Evolutionary conservation across 2,113 vertebrate species (phyloP).

Genomic region (Nycticryphes semicollaris): DNA sequence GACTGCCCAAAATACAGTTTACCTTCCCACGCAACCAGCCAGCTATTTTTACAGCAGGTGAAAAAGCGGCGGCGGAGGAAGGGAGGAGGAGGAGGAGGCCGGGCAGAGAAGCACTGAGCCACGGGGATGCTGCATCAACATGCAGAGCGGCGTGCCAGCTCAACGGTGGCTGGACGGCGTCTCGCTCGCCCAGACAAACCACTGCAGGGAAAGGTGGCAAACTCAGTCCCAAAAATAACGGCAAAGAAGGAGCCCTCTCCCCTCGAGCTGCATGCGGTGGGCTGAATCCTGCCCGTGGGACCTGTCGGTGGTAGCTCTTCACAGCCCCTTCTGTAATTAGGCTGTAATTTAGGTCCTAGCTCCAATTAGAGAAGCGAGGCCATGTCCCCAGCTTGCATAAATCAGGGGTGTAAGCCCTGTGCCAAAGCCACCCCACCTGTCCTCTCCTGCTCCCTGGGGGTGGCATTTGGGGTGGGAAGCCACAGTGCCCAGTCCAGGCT

Average conservation of each 20-base stretch:
- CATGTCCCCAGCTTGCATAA: background rate
- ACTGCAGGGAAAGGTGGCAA: background rate
- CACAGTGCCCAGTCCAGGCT: background rate
- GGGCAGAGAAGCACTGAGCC: background rate
- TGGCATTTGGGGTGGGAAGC: background rate
- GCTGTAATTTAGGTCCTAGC: conserved; percentile 1
- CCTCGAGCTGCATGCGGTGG: fast-evolving
- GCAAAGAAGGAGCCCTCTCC: background rate
- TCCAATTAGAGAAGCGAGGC: background rate
- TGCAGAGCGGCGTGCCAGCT: background rate
- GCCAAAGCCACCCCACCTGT: background rate
- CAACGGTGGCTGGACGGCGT: background rate
- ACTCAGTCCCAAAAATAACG: background rate
- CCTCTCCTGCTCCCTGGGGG: background rate
- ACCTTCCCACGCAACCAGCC: background rate
- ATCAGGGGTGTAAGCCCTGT: background rate
- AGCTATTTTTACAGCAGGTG: background rate
- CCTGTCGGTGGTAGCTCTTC: background rate
- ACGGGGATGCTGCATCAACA: conserved; percentile 37
- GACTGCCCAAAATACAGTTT: background rate
- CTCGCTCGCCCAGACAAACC: background rate
- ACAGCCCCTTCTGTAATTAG: background rate
- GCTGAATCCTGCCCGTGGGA: background rate
- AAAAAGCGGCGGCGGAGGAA: background rate
- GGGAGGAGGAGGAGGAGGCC: background rate